These are phyloP conservation scores for Lepidurus arcticus DNA, from an alignment of 1,140 invertebrate genomes.

Conservation along the genomic window DNA sequence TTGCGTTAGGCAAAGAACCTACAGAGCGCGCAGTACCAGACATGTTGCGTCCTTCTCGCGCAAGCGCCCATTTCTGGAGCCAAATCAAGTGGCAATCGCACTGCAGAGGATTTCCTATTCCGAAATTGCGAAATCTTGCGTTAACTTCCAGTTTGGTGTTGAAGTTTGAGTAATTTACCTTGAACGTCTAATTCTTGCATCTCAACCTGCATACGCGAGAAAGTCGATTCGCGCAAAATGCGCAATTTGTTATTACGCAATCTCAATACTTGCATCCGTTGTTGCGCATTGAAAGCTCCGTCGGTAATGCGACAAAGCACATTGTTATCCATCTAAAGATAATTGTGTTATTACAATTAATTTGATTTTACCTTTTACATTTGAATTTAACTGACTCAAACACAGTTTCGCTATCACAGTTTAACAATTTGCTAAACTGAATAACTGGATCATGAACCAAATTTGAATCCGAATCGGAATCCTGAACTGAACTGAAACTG, in stretches of 20 bases:
- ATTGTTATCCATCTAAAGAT: constrained; percentile 50
- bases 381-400: no score
- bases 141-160: background rate
- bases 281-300: constrained; percentile 72
- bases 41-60: background rate
- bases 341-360: constrained; percentile 45
- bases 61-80: background rate
- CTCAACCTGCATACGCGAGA: constrained; percentile 43
- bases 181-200: background rate
- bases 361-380: constrained; percentile 52
- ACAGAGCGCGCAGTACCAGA: background rate
- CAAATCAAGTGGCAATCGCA: background rate
- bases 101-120: background rate
- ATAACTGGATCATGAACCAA: no score
- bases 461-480: no score
- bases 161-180: background rate
- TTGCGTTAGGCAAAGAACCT: background rate
- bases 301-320: constrained; percentile 49
- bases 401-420: no score
- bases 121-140: background rate
- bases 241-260: constrained; percentile 70
- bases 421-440: no score
- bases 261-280: constrained; percentile 68
- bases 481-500: no score
- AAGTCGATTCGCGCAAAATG: constrained; percentile 64